Evolutionary conservation across 2,113 vertebrate species (phyloP), one percentile per base, ranked within the genome.

Genomic region (Corvus moneduloides): DNA sequence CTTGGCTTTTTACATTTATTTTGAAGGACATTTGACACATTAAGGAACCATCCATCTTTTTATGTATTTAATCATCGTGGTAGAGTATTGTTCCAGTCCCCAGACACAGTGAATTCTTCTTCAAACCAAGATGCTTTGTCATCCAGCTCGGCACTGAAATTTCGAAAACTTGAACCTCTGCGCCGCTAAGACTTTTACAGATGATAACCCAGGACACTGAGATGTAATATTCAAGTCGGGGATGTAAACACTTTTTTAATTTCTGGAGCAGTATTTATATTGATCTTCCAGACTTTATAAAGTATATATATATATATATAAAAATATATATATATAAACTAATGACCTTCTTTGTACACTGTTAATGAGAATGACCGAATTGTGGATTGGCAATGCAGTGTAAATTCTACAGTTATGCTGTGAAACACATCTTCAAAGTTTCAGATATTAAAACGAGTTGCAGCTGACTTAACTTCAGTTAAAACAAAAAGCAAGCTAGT

Each of bases 21-120:
- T 97, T 97, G 58, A 98, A 99, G 99, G 98, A 99, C 99, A 7
- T 99, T 99, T 96, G 99, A 99, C 96, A 99, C 99, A 2, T 98
- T 99, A 98, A 99, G 99, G 97, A 99, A 99, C 97, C 99, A 99
- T 76, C 99, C 99, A 0, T 99, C 99, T 74, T 99, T 99, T 98
- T 99, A 99, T 97, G 98, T 99, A 92, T 99, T 99, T 98, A 99
- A 99, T 94, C 99, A 99, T 95, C 98, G 99, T 84, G 99, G 99
- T 86, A 98, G 99, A 97, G 98, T 99, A 95, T 96, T 99, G 76
- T 99, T 99, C 98, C 97, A 98, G 95, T 93, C 98, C 58, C 98
- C 98, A 9, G 98, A 99, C 79, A 97, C 98, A 89, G 98, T 98
- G 95, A 96, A 96, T 95, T 97, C 98, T 51, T 98, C 98, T 88